phyloP scores from a whole-genome alignment of 2,113 vertebrate genomes.

The Platycercus adscitus region DNA sequence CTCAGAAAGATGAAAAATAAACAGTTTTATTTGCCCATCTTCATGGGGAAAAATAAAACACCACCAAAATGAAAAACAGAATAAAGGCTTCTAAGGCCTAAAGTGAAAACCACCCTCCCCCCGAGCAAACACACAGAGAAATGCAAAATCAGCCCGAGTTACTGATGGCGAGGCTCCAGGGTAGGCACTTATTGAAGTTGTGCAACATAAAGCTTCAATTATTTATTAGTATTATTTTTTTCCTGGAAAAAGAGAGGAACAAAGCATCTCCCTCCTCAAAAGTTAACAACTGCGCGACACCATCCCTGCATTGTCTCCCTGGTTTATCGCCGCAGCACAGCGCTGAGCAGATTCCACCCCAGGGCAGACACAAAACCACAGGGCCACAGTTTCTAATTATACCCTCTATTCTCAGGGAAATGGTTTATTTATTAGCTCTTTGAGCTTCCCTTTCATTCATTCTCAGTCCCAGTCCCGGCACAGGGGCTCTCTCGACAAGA shows the following conservation, averaged over 20 bases:
- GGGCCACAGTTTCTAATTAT: constrained; percentile 64
- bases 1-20: background rate
- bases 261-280: background rate
- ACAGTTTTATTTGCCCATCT: background rate
- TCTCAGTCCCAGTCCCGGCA: background rate
- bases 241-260: background rate
- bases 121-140: background rate
- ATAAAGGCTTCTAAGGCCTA: background rate
- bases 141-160: background rate
- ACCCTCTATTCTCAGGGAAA: constrained; percentile 59
- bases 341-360: constrained; percentile 53
- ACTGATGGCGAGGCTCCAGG: constrained; percentile 12
- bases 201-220: constrained; percentile 26
- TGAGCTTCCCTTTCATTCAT: constrained; percentile 60
- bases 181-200: constrained; percentile 16
- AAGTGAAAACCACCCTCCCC: background rate
- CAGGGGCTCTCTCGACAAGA: constrained; percentile 33
- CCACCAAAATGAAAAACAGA: background rate
- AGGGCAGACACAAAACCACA: constrained; percentile 40
- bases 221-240: constrained; percentile 38
- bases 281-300: constrained; percentile 14
- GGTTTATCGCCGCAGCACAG: constrained; percentile 27
- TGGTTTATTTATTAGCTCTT: constrained; percentile 69
- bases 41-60: too few species aligned
- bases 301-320: constrained; percentile 29